Conservation (phyloP, 2,113 vertebrate species). For the Oreochromis spilurus region DNA sequence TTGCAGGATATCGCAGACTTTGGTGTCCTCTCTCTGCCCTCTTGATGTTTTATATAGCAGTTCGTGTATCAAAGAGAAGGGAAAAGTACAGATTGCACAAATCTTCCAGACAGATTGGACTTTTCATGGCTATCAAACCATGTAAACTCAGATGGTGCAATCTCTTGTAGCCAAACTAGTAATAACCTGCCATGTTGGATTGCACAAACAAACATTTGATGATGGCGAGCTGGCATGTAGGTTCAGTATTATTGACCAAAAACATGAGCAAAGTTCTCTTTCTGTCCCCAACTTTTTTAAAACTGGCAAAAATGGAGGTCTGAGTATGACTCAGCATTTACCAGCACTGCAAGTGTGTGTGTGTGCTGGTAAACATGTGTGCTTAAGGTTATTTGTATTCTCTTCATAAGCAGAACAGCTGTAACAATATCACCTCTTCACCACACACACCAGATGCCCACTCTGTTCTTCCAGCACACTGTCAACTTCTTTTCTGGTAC, state of each 20-base stretch:
- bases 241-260: background rate
- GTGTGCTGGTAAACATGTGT: background rate
- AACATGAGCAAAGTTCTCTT: background rate
- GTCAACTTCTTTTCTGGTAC: background rate
- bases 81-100: constrained; percentile 21
- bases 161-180: background rate
- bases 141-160: constrained; percentile 10
- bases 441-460: constrained; percentile 31
- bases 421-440: constrained; percentile 42
- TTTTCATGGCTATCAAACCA: background rate
- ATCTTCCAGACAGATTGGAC: background rate
- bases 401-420: constrained; percentile 29
- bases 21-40: background rate
- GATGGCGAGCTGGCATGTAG: background rate
- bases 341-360: background rate
- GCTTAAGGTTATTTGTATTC: constrained; percentile 21
- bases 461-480: constrained; percentile 15
- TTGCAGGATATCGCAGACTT: background rate
- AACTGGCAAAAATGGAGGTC: background rate
- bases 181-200: background rate
- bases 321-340: constrained; percentile 1
- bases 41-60: constrained; percentile 15
- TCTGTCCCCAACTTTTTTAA: background rate
- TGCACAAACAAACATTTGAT: background rate
- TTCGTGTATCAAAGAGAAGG: background rate